Evolutionary conservation across 2,888 invertebrate species (phyloP).

Genomic region (Cyrtodaria siliqua): DNA sequence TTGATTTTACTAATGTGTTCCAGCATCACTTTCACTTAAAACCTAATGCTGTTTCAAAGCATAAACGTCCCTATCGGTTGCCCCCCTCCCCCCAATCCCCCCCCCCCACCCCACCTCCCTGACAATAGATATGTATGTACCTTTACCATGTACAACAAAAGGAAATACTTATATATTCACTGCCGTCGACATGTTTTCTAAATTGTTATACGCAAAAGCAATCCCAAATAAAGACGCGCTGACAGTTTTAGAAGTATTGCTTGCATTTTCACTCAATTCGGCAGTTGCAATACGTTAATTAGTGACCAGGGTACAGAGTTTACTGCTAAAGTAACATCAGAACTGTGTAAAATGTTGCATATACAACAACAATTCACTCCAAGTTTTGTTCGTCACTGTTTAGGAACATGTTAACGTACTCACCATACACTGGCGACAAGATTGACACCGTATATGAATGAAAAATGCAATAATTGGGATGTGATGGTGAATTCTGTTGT

Average conservation of each 20-base stretch:
- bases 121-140: conserved; percentile 57
- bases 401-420: conserved; percentile 46
- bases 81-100: too few species aligned
- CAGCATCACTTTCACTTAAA: too few species aligned
- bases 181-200: conserved; percentile 51
- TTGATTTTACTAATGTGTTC: too few species aligned
- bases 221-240: conserved; percentile 42
- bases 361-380: conserved; percentile 45
- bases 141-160: conserved; percentile 16
- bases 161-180: conserved; percentile 48
- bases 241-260: conserved; percentile 32
- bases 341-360: conserved; percentile 43
- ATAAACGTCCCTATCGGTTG: too few species aligned
- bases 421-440: conserved; percentile 33
- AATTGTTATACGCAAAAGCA: conserved; percentile 39
- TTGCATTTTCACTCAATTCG: conserved; percentile 47
- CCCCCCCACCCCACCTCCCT: too few species aligned
- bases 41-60: too few species aligned
- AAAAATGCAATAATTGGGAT: conserved; percentile 37
- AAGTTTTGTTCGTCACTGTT: conserved; percentile 40
- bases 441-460: conserved; percentile 29
- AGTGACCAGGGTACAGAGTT: conserved; percentile 52
- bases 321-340: conserved; percentile 28
- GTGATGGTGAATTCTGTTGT: conserved; percentile 18
- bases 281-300: conserved; percentile 37